Evolutionary conservation across 2,797 vertebrate species (phyloP).

Genomic region (Naso thynnoides): DNA sequence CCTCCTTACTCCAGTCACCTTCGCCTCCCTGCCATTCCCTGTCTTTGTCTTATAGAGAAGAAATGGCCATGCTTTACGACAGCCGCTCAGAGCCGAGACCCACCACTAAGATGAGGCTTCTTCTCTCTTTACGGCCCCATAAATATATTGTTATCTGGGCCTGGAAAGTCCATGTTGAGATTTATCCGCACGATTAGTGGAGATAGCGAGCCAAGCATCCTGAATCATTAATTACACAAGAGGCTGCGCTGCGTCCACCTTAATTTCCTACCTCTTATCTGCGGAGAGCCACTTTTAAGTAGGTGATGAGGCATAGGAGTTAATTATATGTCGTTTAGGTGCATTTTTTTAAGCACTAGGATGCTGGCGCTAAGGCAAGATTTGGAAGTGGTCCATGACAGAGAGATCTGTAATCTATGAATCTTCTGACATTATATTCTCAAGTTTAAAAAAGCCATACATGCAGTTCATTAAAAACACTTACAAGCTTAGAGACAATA

Average conservation of each 20-base stretch:
- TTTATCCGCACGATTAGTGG: slow-evolving; percentile 84
- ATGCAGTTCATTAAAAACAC: slow-evolving; percentile 47
- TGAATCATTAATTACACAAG: slow-evolving; percentile 84
- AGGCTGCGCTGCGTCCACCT: slow-evolving; percentile 68
- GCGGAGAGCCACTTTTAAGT: slow-evolving; percentile 73
- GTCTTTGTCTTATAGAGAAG: slow-evolving; percentile 33
- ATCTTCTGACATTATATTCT: slow-evolving; percentile 38
- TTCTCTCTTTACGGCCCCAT: slow-evolving; percentile 81
- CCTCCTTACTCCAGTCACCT: slow-evolving; percentile 46
- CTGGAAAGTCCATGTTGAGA: slow-evolving; percentile 78
- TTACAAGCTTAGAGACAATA: slow-evolving; percentile 22
- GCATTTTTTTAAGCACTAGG: slow-evolving; percentile 57
- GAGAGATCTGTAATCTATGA: slow-evolving; percentile 64
- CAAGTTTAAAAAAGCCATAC: slow-evolving; percentile 31
- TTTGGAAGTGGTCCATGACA: slow-evolving; percentile 73
- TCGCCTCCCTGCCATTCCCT: slow-evolving; percentile 32
- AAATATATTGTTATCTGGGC: slow-evolving; percentile 87
- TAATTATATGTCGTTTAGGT: slow-evolving; percentile 85
- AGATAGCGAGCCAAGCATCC: slow-evolving; percentile 80
- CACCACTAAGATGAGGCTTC: slow-evolving; percentile 71
- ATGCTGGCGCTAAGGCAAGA: slow-evolving; percentile 60
- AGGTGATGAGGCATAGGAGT: slow-evolving; percentile 81
- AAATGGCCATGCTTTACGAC: slow-evolving; percentile 72
- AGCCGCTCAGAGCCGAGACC: slow-evolving; percentile 60
- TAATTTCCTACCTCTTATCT: slow-evolving; percentile 73